Base-by-base conservation (phyloP, 2,888 invertebrate species). In the Unio pictorum region DNA sequence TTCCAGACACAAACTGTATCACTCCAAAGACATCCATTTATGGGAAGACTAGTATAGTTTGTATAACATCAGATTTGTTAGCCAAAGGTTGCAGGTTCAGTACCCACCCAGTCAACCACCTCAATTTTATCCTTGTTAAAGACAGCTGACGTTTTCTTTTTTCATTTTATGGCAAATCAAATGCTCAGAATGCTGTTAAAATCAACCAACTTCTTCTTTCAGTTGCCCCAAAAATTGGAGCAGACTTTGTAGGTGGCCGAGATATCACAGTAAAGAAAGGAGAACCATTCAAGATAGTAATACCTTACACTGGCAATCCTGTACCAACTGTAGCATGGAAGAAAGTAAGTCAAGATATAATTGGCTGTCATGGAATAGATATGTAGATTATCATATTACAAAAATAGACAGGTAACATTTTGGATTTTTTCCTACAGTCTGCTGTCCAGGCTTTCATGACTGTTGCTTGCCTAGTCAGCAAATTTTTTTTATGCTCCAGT, bases 181-280 rank as follows among this genome's bases (percentile, higher is more conserved):
- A 5, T 45, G 45, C 8, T 45, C 45, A 34, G 8, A 45, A 11
- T 15, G 15, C 55, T 8, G 18, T 23, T 30, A 64, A 26, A 45
- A 68, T 18, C 23, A 54, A 55, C 34, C 23, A 55, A 28, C 54
- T 61, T 61, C 57, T 69, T 65, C 59, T 80, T 86, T 67, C 83
- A 92, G 93, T 94, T 90, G 94, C 95, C 67, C 98, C 98, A 0
- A 96, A 95, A 91, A 96, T 98, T 86, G 96, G 96, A 18, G 95
- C 96, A 67, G 97, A 98, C 88, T 93, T 86, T 58, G 69, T 85
- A 69, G 45, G 15, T 45, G 77, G 80, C 18, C 77, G 95, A 88
- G 97, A 98, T 87, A 95, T 98, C 93, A 95, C 95, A 20, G 97
- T 97, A 26, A 95, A 96, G 86, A 97, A 97, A 70, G 98, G 98